Conservation (phyloP, 2,113 vertebrate genomes). For the Apaloderma vittatum region DNA sequence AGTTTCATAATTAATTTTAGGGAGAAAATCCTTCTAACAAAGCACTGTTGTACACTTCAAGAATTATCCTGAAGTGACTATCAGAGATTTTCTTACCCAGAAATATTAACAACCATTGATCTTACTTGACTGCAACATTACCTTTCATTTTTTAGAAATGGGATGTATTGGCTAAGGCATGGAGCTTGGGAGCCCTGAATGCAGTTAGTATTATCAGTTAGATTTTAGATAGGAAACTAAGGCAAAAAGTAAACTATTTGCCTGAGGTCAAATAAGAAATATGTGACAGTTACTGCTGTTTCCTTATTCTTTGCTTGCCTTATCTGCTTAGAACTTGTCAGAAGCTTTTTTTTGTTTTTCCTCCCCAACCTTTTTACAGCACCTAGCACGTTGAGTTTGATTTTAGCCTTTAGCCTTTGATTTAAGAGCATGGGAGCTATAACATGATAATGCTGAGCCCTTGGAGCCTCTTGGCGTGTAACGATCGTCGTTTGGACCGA, state of each 20-base stretch:
- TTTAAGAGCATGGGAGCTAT: not conserved
- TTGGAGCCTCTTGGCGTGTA: not conserved
- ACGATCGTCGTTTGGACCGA: not conserved
- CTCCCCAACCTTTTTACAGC: not conserved
- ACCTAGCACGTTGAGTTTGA: not conserved
- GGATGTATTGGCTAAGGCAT: not conserved
- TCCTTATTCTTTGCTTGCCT: not conserved
- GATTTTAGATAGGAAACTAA: not conserved
- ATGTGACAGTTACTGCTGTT: not conserved
- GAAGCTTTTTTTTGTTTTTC: not conserved
- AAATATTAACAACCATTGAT: not conserved
- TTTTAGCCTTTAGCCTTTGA: constrained; percentile 35
- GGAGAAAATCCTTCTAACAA: not conserved
- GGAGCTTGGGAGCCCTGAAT: not conserved
- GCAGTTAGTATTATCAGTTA: not conserved
- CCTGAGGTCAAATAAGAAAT: not conserved
- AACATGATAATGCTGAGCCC: not conserved
- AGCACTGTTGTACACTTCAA: not conserved
- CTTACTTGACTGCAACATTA: not conserved
- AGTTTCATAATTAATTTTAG: not conserved
- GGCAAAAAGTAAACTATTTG: constrained; percentile 22
- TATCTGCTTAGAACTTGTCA: not conserved
- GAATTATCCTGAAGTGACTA: not conserved
- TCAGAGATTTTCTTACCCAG: not conserved
- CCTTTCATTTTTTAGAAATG: not conserved